Conservation (phyloP, 2,797 vertebrate species). For the Pristis pectinata region DNA sequence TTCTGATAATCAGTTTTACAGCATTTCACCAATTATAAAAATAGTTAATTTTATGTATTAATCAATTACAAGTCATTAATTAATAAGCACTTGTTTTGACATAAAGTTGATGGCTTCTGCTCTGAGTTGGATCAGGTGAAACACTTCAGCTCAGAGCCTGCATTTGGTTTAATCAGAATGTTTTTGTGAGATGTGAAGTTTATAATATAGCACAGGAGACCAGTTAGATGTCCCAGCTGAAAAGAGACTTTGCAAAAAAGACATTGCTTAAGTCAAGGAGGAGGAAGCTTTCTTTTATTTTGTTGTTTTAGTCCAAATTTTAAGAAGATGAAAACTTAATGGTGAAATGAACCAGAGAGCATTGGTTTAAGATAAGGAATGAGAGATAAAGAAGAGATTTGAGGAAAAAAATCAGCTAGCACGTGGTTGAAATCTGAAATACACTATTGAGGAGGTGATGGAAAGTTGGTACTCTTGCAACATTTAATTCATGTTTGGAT, state of each 20-base stretch:
- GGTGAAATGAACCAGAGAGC: neutral
- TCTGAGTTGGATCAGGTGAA: neutral
- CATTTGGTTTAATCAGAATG: neutral
- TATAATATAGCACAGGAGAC: too few species aligned
- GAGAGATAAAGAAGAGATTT: too few species aligned
- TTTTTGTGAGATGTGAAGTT: neutral
- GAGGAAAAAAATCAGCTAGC: too few species aligned
- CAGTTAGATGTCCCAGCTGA: neutral
- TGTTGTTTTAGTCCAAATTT: neutral
- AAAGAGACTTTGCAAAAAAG: neutral
- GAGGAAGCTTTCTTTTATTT: neutral
- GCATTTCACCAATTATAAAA: neutral
- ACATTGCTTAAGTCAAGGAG: neutral
- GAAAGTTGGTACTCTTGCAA: too few species aligned
- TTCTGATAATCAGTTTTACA: neutral
- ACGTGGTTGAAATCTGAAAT: too few species aligned
- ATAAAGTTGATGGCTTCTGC: neutral
- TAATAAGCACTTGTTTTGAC: neutral
- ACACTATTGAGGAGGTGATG: too few species aligned
- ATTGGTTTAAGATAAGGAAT: too few species aligned
- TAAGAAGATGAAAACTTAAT: neutral
- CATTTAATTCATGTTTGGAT: too few species aligned
- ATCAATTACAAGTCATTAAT: slow-evolving; percentile 3
- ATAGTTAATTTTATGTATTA: neutral
- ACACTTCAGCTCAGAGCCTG: neutral